Base-by-base conservation (phyloP, 2,888 invertebrate genomes). In the Choristoneura rosaceana region DNA sequence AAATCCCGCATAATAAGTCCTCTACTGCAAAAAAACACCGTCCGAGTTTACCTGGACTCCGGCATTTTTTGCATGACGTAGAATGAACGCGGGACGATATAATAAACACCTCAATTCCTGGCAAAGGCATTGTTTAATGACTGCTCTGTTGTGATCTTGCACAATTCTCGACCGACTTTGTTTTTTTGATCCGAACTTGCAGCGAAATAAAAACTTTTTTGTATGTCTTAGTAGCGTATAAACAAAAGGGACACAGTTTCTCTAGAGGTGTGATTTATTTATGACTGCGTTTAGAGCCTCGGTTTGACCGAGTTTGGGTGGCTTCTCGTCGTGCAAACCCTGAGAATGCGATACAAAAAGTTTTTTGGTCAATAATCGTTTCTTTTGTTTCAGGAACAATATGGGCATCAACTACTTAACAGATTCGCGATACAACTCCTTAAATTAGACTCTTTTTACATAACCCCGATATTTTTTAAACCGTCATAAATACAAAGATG, bases 211-310 rank as follows among this genome's bases (percentile, higher is more conserved):
- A 87, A 88, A 88, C 60, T 69, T 90, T 91, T 92, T 89, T 91
- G 88, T 90, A 86, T 85, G 87, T 84, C 86, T 87, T 93, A 91
- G 93, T 93, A 93, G 93, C 93, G 86, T 89, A 93, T 94, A 94
- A 94, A 94, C 93, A 93, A 93, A 90, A 90, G 90, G 87, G 84
- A 77, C 87, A 85, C 82, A 81, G 86, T 83, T 80, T 86, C 88
- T 88, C 91, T 88, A 88, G 90, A 93, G 92, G 93, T 92, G 93
- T 92, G 94, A 93, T 93, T 93, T 94, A 93, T 94, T 94, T 93
- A 94, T 84, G 92, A 87, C 93, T 87, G 85, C 88, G 87, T 87
- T 85, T 82, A 89, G 86, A 89, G 87, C 82, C 87, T 85, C 85
- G 82, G 84, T 87, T 89, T 90, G 89, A 88, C 90, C 89, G 88